Evolutionary conservation across 2,797 vertebrate species (phyloP).

Genomic region (Mormyrops attenuatus): DNA sequence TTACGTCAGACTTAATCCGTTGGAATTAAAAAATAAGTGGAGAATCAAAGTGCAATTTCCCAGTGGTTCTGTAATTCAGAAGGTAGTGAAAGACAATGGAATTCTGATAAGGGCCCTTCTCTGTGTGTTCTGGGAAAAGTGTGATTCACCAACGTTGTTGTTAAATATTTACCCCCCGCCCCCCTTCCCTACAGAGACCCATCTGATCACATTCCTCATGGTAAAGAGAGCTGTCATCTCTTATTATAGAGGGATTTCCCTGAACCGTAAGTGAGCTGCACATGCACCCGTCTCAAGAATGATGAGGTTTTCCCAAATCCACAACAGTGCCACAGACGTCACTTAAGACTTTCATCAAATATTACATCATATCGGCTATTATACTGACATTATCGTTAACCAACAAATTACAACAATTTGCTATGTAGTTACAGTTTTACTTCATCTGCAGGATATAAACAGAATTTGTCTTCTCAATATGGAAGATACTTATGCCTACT

Average conservation of each 20-base stretch:
- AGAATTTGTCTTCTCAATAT: not conserved
- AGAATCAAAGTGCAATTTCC: conserved; percentile 11
- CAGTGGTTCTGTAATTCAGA: not conserved
- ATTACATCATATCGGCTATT: not conserved
- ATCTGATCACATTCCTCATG: not conserved
- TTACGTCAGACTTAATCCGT: conserved; percentile 6
- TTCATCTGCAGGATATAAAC: not conserved
- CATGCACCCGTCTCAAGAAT: not conserved
- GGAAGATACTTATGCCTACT: not conserved
- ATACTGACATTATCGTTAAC: not conserved
- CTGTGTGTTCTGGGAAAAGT: not conserved
- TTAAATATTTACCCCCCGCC: not conserved
- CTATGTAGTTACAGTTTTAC: not conserved
- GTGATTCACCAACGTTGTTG: not conserved
- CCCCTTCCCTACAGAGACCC: not conserved
- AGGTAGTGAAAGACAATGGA: not conserved
- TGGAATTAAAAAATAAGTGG: conserved; percentile 6
- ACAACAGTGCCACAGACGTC: not conserved
- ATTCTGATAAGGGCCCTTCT: not conserved
- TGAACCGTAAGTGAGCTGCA: not conserved
- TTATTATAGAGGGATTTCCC: not conserved
- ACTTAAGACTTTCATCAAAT: not conserved
- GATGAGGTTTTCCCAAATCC: not conserved
- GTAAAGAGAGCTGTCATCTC: not conserved
- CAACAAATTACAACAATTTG: not conserved